Conservation (phyloP, 30 jellyfish, hydroid and myxozoan genomes). For the Pseudorhiza aurosa region DNA sequence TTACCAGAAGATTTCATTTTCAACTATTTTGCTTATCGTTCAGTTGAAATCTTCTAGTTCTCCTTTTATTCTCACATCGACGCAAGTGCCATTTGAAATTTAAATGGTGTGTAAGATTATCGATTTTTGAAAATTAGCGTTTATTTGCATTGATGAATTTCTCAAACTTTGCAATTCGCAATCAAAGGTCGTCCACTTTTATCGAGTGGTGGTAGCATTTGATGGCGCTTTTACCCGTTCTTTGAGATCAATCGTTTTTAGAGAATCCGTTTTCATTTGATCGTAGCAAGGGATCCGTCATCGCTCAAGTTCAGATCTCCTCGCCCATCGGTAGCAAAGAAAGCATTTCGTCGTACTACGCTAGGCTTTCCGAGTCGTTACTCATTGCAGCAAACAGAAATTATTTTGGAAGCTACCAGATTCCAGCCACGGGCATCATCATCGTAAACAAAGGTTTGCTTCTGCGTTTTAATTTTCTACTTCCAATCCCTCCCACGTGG, state of each 20-base stretch:
- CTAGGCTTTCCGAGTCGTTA: neutral
- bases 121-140: neutral
- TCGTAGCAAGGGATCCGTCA: conserved; percentile 46
- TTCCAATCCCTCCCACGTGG: too few species aligned
- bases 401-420: conserved; percentile 28
- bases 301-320: conserved; percentile 26
- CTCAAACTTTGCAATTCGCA: too few species aligned
- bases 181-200: too few species aligned
- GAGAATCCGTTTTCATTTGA: neutral
- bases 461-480: too few species aligned
- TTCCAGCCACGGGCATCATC: conserved; percentile 29
- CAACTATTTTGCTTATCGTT: too few species aligned
- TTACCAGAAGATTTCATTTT: too few species aligned
- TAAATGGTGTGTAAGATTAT: neutral
- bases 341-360: conserved; percentile 11
- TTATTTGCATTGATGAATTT: too few species aligned
- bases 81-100: neutral
- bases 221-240: neutral
- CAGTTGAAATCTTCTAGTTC: too few species aligned
- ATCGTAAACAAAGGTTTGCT: conserved; percentile 38
- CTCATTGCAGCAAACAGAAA: conserved; percentile 17
- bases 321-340: neutral
- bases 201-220: too few species aligned
- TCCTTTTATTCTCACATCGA: neutral
- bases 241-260: too few species aligned